Percentiles rank a stretch among this genome's conserved stretches.
phyloP scores from a whole-genome alignment of 2,113 vertebrate genomes.

The Acrocephalus kingi region DNA sequence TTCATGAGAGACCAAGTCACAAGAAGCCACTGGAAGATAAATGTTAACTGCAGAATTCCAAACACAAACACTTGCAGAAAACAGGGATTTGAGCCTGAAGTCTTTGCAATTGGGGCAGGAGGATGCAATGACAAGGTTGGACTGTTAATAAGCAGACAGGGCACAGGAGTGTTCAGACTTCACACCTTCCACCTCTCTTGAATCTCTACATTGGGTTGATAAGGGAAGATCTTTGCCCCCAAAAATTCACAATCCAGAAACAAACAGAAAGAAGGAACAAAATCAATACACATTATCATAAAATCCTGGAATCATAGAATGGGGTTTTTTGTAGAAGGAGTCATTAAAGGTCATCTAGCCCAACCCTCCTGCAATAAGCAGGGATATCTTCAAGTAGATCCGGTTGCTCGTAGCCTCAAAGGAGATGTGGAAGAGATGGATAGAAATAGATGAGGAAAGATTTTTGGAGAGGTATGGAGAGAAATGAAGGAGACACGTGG shows the following conservation, averaged over 20 bases:
- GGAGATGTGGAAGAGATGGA: neutral
- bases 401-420: neutral
- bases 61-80: neutral
- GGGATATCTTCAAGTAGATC: neutral
- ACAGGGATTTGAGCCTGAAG: neutral
- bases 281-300: neutral
- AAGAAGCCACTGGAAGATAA: neutral
- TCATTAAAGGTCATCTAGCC: no score
- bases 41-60: neutral
- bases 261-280: neutral
- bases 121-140: neutral
- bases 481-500: fast-evolving
- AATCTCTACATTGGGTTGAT: neutral
- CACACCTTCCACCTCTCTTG: fast-evolving
- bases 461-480: neutral
- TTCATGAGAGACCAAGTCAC: neutral
- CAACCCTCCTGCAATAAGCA: fast-evolving
- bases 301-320: neutral
- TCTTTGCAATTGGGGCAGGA: neutral
- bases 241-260: neutral
- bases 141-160: neutral
- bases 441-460: fast-evolving
- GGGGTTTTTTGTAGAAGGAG: neutral
- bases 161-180: neutral
- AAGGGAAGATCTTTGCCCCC: neutral